Base-by-base conservation (phyloP, 2,888 invertebrate genomes). In the Orthosia incerta region DNA sequence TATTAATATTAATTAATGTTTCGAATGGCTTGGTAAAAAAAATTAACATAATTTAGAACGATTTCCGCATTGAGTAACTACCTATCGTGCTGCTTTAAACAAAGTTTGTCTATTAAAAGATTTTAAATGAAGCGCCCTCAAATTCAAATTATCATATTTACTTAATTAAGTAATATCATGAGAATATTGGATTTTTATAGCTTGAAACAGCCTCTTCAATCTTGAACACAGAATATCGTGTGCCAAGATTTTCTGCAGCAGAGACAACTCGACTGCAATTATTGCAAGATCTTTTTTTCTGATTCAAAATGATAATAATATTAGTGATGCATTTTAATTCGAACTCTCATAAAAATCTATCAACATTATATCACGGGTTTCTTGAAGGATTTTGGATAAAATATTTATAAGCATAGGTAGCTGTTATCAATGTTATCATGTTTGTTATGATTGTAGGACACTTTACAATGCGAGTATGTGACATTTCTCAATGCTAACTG, bases 401-500 rank as follows among this genome's bases (percentile, higher is more conserved):
- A 12, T 0, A 23, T 26, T 48, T 68, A 2, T 45, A 15, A 7
- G 23, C 45, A 26, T 18, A 46, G 18, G 0, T 26, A 4, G 3
- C 3, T 39, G n/a, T 15, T 50, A 39, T 53, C 26, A 20, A 2
- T 13, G 12, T 50, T n/a, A 73, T 48, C 23, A 31, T 46, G 39
- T 15, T 59, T 51, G 59, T 74, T 46, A 23, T 31, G 23, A 56
- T 50, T 64, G 56, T 75, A 65, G 53, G 20, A 69, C 65, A 57
- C 53, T 57, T 74, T 53, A 55, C 56, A 79, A 79, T 64, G 57
- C 45, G 16, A 75, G 51, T 50, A 60, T 76, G 69, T 81, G 76
- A 64, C 57, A 69, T 68, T 71, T 71, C 60, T 60, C 71, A 82
- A 82, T 76, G 74, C 56, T 65, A 61, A 31, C 46, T 48, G 48